phyloP scores from a whole-genome alignment of 1,140 invertebrate species.

The Steinernema feltiae region DNA sequence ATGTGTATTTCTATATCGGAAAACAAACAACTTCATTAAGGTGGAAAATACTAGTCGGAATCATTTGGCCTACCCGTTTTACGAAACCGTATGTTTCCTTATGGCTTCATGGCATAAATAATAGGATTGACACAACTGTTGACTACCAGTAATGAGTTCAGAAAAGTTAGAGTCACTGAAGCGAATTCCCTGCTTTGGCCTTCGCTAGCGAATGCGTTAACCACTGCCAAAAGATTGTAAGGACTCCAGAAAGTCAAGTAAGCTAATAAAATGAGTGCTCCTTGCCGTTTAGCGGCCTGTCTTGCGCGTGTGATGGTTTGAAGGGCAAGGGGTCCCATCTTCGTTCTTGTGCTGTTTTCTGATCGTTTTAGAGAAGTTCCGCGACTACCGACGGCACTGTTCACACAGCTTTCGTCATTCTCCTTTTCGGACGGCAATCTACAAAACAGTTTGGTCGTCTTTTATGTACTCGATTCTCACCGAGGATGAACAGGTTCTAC shows the following conservation, averaged over 20 bases:
- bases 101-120: constrained; percentile 39
- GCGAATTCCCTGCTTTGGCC: constrained; percentile 42
- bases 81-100: too few species aligned
- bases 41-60: too few species aligned
- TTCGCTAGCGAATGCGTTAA: constrained; percentile 43
- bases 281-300: constrained; percentile 50
- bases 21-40: too few species aligned
- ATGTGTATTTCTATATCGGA: too few species aligned
- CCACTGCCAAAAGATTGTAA: constrained; percentile 49
- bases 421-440: too few species aligned
- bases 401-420: constrained; percentile 9
- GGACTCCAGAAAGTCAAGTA: constrained; percentile 54
- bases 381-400: neutral
- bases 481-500: too few species aligned
- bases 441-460: too few species aligned
- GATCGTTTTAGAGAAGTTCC: neutral
- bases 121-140: constrained; percentile 52
- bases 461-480: too few species aligned
- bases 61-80: too few species aligned
- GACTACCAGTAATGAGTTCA: constrained; percentile 49
- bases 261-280: constrained; percentile 47
- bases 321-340: constrained; percentile 43
- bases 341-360: neutral
- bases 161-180: constrained; percentile 48
- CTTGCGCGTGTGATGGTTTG: constrained; percentile 44